phyloP scores from a whole-genome alignment of 2,113 vertebrate species.

The Anguilla rostrata region DNA sequence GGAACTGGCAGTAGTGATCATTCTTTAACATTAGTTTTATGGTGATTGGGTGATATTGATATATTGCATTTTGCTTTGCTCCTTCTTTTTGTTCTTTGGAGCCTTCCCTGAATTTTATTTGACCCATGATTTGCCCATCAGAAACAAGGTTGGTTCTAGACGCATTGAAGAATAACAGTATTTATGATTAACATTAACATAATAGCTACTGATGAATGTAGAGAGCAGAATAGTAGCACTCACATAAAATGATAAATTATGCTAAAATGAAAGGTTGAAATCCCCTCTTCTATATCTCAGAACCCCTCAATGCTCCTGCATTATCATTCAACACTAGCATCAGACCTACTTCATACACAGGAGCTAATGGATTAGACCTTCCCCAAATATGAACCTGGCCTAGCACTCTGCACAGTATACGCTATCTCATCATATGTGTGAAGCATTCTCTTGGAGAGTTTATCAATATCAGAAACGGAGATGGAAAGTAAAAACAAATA shows the following conservation, averaged over 20 bases:
- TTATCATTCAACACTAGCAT: background rate
- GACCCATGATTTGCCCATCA: background rate
- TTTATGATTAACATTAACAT: background rate
- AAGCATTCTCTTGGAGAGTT: background rate
- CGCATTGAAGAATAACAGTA: background rate
- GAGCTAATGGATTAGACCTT: background rate
- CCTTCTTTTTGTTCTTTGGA: background rate
- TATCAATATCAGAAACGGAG: conserved; percentile 42
- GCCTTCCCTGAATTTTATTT: background rate
- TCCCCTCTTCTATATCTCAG: background rate
- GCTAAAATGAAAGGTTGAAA: background rate
- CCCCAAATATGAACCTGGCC: background rate
- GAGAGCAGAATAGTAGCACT: background rate
- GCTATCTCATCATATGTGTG: background rate
- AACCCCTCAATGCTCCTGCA: background rate
- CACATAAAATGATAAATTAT: background rate
- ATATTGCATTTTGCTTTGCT: background rate
- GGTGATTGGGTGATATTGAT: background rate
- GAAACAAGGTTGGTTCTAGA: background rate
- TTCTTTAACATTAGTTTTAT: background rate
- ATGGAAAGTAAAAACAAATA: conserved; percentile 47
- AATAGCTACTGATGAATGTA: background rate
- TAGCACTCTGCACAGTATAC: background rate
- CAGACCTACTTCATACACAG: background rate
- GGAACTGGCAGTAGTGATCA: background rate